Evolutionary conservation across 1,140 invertebrate genomes (phyloP).

Genomic region (Frieseomelitta varia): DNA sequence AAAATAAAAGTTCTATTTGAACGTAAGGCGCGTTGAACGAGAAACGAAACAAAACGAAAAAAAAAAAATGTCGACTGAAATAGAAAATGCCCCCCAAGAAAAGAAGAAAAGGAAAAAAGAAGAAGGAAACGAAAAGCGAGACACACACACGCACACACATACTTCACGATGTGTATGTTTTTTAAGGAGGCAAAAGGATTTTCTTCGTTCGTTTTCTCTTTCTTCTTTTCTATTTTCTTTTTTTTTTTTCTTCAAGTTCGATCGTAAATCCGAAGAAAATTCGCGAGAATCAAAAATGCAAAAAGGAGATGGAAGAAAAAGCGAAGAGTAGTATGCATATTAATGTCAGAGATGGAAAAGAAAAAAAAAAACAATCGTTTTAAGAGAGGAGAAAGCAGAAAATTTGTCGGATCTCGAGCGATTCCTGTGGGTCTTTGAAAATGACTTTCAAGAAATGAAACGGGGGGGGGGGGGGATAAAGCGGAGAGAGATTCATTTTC

Average conservation of each 20-base stretch:
- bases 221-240: constrained; percentile 30
- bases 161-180: constrained; percentile 17
- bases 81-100: not conserved
- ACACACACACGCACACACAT: constrained; percentile 9
- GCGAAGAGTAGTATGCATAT: constrained; percentile 23
- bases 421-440: constrained; percentile 35
- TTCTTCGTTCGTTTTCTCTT: constrained; percentile 34
- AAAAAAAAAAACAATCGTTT: not conserved
- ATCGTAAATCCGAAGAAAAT: not conserved
- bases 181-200: constrained; percentile 28
- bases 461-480: no score
- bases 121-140: constrained; percentile 1
- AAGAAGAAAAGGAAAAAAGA: not conserved
- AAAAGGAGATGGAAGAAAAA: constrained; percentile 25
- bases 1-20: constrained; percentile 78
- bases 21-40: constrained; percentile 77
- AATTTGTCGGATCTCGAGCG: constrained; percentile 1
- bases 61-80: not conserved
- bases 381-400: constrained; percentile 7
- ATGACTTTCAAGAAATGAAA: constrained; percentile 31
- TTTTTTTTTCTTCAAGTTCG: constrained; percentile 15
- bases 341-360: not conserved
- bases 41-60: constrained; percentile 67
- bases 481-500: not conserved
- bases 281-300: not conserved